These are phyloP conservation scores for Sicus ferrugineus DNA, from an alignment of 2,888 invertebrate genomes.

Conservation along the genomic window DNA sequence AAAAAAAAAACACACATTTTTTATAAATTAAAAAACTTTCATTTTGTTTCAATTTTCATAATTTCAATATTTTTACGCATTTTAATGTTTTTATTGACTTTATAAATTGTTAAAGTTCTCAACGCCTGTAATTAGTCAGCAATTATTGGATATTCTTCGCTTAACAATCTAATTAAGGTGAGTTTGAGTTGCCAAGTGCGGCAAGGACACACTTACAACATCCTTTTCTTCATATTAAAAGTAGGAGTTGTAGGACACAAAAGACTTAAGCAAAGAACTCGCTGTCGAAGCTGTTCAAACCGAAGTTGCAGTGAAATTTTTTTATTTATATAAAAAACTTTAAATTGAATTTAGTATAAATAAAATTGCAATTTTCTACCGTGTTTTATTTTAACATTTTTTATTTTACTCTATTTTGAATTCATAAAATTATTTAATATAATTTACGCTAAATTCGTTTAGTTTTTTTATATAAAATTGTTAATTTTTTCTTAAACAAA, in stretches of 20 bases:
- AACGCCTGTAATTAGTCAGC: background rate
- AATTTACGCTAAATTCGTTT: no score
- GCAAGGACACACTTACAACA: background rate
- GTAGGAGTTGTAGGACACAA: background rate
- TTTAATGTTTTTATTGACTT: no score
- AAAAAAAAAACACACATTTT: background rate
- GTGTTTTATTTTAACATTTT: no score
- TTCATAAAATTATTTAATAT: no score
- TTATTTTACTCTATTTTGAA: no score
- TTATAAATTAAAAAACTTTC: background rate
- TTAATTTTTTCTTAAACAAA: no score
- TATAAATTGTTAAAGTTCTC: no score
- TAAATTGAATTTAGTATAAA: background rate
- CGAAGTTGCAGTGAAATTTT: background rate
- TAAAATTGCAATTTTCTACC: no score
- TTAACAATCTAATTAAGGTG: slow-evolving; percentile 2
- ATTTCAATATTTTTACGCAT: background rate
- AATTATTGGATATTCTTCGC: background rate
- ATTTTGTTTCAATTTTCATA: background rate
- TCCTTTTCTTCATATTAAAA: no score
- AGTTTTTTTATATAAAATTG: no score
- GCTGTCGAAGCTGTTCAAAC: no score
- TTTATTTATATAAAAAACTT: background rate
- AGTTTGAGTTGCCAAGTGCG: background rate
- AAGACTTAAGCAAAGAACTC: slow-evolving; percentile 32